Evolutionary conservation across 2,113 vertebrate species (phyloP), one percentile per base, ranked within the genome.

Genomic region (Callocephalon fimbriatum): DNA sequence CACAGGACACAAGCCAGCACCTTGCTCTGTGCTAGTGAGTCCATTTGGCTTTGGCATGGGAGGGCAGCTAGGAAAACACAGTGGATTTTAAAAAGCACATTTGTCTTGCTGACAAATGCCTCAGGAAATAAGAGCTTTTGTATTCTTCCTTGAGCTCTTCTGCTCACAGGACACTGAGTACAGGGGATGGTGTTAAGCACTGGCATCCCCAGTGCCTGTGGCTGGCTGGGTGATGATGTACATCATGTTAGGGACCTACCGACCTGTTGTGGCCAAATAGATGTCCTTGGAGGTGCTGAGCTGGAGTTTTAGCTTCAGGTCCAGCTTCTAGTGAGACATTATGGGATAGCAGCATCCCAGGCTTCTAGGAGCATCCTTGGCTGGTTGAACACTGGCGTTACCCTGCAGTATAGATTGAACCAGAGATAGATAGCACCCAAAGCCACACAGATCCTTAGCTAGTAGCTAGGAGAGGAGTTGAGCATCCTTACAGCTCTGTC

Each of bases 31-130:
- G 68, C 3, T 3, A 37, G 38, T 21, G 56, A 94, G 81, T 76
- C 93, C 48, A 15, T 58, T 76, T 59, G 88, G 92, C 0, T 17
- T 56, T 86, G 48, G 72, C 2, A 51, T 86, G 93, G 86, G 94
- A 66, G 62, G 91, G 77, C 76, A 70, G 91, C 75, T 27, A 89
- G 93, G 82, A 96, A 93, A 94, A 90, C 2, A 14, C 86, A 83
- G 90, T 50, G 27, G 72, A 88, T 85, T 83, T 48, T 2, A 7
- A 76, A 86, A 44, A 2, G 15, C 7, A 48, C 61, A 62, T 97
- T 97, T 72, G 65, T 94, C 95, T 96, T 58, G 15, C 87, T 95
- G 94, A 94, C 77, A 93, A 91, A 95, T 73, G 90, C 73, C 81
- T 66, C 62, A 38, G 89, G 96, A 96, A 96, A 96, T 67, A 74